Percentiles rank a stretch among this genome's conserved stretches.
Evolutionary conservation across 2,113 vertebrate genomes (phyloP).

Genomic region (Potamarius usumacintae): DNA sequence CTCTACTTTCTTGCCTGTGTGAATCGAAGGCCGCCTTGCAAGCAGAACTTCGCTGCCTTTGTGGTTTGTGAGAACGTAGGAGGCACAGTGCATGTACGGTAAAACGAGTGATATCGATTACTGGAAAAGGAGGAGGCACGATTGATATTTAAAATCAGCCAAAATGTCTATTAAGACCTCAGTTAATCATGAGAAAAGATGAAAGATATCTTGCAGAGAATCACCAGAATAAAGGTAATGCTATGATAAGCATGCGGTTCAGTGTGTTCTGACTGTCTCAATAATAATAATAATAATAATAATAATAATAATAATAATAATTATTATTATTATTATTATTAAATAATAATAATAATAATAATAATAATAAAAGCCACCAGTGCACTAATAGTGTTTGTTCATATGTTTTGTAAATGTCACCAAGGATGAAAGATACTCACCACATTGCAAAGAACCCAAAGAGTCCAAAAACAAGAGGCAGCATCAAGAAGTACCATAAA

Average conservation of each 20-base stretch:
- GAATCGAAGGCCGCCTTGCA: conserved; percentile 53
- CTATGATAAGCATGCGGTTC: not conserved
- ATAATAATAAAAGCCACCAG: not conserved
- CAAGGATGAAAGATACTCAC: conserved; percentile 42
- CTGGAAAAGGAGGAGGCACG: conserved; percentile 58
- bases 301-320: not conserved
- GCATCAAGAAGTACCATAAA: not conserved
- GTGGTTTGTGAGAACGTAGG: conserved; percentile 67
- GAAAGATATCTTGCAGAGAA: not conserved
- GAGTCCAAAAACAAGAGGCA: conserved; percentile 25
- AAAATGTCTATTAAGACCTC: conserved; percentile 4
- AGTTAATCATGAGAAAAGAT: not conserved
- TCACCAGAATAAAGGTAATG: not conserved
- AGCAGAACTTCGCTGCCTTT: conserved; percentile 27
- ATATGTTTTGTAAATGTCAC: not conserved
- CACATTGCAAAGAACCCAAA: conserved; percentile 26
- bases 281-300: not conserved
- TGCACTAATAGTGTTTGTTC: not conserved
- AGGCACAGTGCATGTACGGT: conserved; percentile 59
- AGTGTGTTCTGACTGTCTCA: not conserved
- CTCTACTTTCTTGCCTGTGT: conserved; percentile 56
- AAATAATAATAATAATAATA: not conserved
- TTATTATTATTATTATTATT: too few relatives aligned
- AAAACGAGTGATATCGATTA: conserved; percentile 58
- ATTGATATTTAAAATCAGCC: conserved; percentile 32